Evolutionary conservation across 2,888 invertebrate species (phyloP), one percentile per base, ranked within the genome.

Genomic region (Ophonus ardosiacus): DNA sequence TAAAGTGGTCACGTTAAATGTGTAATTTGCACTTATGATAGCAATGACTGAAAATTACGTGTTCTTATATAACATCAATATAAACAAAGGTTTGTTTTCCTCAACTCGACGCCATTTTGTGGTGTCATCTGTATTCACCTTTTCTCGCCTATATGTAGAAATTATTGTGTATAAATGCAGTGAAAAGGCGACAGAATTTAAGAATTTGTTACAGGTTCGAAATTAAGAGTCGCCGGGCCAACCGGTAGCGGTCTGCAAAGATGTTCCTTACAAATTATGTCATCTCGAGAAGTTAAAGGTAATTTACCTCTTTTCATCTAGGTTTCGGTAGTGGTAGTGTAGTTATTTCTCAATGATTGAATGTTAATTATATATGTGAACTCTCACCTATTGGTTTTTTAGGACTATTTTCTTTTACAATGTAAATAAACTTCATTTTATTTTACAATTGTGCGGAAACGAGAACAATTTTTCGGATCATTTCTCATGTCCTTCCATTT

Each of bases 231-330:
- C 18, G 90, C 91, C 0, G 88, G 90, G 86, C 90, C 91, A 7
- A 21, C 59, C 40, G 91, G 91, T 83, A 87, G 89, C 38, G 91
- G 90, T 82, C 88, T 91, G 31, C 92, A 92, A 87, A 92, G 92
- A 78, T 92, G 92, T 86, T 92, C 92, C 0, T 91, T 93, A 63
- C 93, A 93, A 87, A 89, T 94, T 57, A 92, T 93, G 7, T 93
- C 92, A 86, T 93, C 92, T 88, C 93, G 93, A 81, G 91, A 92
- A 74, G 91, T 93, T 2, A 93, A 93, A 92, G 92, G 93, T 93
- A 89, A 76, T 15, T 68, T 18, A 21, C 7, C 21, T 1, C 43
- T 1, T 2, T 10, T 13, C 43, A 51, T 13, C 43, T 8, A 10
- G 43, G 43, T 51, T 51, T n/a, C n/a, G n/a, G n/a, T n/a, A n/a